Percentiles rank a stretch among this genome's conserved stretches.
Evolutionary conservation across 2,113 vertebrate genomes (phyloP).

Genomic region (Agapornis roseicollis): DNA sequence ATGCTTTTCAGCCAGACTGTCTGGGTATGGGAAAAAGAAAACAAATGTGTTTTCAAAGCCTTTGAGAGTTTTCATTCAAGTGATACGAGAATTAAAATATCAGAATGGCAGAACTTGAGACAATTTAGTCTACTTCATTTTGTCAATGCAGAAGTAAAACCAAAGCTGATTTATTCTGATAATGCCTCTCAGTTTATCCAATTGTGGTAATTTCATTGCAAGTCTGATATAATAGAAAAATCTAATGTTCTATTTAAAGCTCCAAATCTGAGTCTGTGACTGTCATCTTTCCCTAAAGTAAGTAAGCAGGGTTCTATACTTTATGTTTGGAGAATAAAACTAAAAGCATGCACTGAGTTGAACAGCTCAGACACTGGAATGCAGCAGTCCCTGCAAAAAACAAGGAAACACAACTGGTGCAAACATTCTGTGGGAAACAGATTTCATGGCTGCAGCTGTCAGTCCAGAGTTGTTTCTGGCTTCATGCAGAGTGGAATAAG

Average conservation of each 20-base stretch:
- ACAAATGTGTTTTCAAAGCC: background rate
- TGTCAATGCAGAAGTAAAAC: background rate
- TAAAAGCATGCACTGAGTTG: background rate
- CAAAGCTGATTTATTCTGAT: background rate
- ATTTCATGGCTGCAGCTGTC: background rate
- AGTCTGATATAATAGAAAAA: background rate
- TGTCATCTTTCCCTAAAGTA: background rate
- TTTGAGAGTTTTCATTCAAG: background rate
- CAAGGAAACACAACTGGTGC: background rate
- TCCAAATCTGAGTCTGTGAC: background rate
- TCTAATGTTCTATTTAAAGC: background rate
- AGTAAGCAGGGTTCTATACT: background rate
- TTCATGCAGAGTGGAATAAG: background rate
- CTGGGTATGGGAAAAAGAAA: background rate
- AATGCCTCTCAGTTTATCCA: background rate
- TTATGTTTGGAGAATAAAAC: background rate
- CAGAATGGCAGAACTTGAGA: background rate
- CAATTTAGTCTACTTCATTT: fast-evolving
- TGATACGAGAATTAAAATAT: background rate
- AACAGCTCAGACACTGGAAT: background rate
- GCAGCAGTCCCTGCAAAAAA: background rate
- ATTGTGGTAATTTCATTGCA: background rate
- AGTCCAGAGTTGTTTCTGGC: background rate
- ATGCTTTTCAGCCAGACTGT: background rate
- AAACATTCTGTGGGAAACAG: background rate